Evolutionary conservation across 2,113 vertebrate genomes (phyloP), one percentile per base, ranked within the genome.

Genomic region (Turnix velox): DNA sequence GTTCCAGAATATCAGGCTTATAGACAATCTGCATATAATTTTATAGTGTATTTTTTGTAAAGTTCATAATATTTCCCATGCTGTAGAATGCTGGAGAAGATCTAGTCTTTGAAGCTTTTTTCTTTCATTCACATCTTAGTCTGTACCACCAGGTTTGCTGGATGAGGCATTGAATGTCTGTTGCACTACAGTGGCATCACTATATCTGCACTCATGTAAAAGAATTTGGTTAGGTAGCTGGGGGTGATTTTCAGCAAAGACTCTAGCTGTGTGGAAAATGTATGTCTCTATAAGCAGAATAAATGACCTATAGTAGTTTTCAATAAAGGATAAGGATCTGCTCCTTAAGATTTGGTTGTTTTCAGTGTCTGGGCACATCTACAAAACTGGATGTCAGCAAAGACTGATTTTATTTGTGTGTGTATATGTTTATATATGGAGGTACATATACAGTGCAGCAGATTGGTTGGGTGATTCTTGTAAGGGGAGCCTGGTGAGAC

Each of bases 361-460:
- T 85, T 68, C 28, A 59, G 16, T 31, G n/a, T 65, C 59, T 65
- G 66, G 24, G 52, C 7, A n/a, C 23, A 52, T 42, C 8, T 54
- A 7, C 37, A 57, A 61, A 84, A 55, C 39, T 49, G 8, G 42
- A 1, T 33, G 10, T 40, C n/a, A 49, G 37, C 0, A 0, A 31
- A 30, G 25, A 18, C 66, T 35, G 15, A 24, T 73, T 69, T 39
- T 52, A 2, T 43, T 8, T 43, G 12, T 31, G 4, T 71, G 2
- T 55, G 6, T 40, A 3, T 77, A 4, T 62, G 18, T n/a, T 12
- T 88, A 0, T n/a, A 1, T 42, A 19, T 15, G 17, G 31, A 54
- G 8, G 23, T 58, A 31, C 46, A n/a, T 8, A 1, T 42, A 27
- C 30, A 63, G 2, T 35, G 28, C 7, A 33, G 14, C 48, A 30